Evolutionary conservation across 2,888 invertebrate genomes (phyloP).

Genomic region (Drosophila anomalata): DNA sequence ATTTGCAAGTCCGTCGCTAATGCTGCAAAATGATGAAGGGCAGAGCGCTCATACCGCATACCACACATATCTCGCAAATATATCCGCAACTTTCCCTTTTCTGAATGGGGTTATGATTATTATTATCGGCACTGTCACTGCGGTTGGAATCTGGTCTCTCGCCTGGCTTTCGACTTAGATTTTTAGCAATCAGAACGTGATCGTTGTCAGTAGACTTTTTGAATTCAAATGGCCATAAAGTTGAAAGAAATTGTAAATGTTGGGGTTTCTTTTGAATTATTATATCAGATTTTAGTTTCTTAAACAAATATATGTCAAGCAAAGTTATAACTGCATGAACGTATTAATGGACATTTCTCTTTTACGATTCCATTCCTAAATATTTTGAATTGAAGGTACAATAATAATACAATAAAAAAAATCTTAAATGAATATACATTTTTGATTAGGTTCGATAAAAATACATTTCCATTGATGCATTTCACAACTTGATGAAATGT

Average conservation of each 20-base stretch:
- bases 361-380: no score
- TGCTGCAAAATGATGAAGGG: conserved; percentile 28
- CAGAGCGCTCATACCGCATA: conserved; percentile 30
- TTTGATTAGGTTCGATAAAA: no score
- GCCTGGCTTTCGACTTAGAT: conserved; percentile 50
- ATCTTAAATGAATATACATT: no score
- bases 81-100: conserved; percentile 76
- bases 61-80: conserved; percentile 60
- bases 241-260: background rate
- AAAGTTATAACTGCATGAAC: background rate
- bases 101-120: conserved; percentile 58
- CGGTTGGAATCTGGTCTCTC: conserved; percentile 5
- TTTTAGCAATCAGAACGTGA: conserved; percentile 29
- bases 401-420: no score
- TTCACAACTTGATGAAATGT: background rate
- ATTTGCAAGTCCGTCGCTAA: conserved; percentile 55
- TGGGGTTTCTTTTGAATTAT: background rate
- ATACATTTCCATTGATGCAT: background rate
- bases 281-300: background rate
- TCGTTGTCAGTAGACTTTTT: conserved; percentile 38
- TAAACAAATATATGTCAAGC: background rate
- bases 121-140: conserved; percentile 49
- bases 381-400: no score
- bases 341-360: no score
- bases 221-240: conserved; percentile 50